Conservation (phyloP, 2,888 invertebrate species). For the Gisinianus flammeolus region DNA sequence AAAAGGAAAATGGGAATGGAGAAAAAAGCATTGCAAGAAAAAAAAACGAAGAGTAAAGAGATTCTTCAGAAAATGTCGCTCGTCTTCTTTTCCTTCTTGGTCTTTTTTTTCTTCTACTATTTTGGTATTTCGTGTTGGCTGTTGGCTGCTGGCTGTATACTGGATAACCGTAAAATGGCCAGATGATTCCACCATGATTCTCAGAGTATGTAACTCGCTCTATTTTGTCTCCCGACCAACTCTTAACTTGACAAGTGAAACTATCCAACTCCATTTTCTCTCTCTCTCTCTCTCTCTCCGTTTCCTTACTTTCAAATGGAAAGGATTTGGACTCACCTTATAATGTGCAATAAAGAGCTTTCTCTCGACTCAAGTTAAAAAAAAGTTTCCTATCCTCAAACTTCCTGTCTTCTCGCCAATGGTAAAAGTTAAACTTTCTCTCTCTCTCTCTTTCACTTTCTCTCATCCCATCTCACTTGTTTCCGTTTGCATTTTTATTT, state of each 20-base stretch:
- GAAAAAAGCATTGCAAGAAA: no score
- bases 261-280: background rate
- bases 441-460: background rate
- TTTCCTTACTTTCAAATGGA: background rate
- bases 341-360: constrained; percentile 25
- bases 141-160: no score
- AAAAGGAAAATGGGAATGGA: no score
- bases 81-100: no score
- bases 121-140: constrained; percentile 5
- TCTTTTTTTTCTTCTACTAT: no score
- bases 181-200: background rate
- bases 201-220: background rate
- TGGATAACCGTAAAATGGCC: background rate
- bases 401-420: background rate
- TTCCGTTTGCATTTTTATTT: background rate
- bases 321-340: constrained; percentile 23
- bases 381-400: constrained; percentile 12
- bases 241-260: no score
- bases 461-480: background rate
- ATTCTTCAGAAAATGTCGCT: background rate
- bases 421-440: background rate
- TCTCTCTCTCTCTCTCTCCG: background rate
- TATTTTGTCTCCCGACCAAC: no score
- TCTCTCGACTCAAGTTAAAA: background rate
- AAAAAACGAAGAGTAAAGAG: constrained; percentile 8